Conservation (phyloP, 2,797 vertebrate species). For the Coendou prehensilis region DNA sequence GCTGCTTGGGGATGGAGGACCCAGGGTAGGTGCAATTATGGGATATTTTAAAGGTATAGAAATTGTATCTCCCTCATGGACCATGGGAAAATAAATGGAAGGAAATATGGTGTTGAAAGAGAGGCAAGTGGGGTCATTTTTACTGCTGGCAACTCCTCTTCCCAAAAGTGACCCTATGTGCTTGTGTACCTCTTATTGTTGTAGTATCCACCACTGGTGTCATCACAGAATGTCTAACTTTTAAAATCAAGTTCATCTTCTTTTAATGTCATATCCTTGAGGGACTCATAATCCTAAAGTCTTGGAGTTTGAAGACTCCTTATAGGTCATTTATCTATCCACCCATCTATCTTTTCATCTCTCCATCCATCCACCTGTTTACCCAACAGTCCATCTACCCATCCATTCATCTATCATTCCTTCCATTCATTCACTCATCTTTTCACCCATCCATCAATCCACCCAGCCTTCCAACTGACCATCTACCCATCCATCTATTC, state of each 20-base stretch:
- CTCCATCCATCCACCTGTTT: accelerated
- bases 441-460: accelerated
- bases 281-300: not conserved
- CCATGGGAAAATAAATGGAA: conserved; percentile 72
- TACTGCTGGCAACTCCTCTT: not conserved
- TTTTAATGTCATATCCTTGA: not conserved
- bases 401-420: accelerated
- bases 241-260: not conserved
- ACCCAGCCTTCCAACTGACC: accelerated
- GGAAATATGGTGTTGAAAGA: conserved; percentile 50
- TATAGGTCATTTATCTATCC: not conserved
- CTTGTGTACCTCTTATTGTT: not conserved
- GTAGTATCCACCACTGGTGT: not conserved
- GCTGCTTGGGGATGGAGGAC: conserved; percentile 37
- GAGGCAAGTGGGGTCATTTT: not conserved
- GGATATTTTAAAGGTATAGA: conserved; percentile 78
- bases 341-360: not conserved
- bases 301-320: not conserved
- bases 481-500: accelerated
- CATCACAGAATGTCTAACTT: not conserved
- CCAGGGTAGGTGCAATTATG: conserved; percentile 76
- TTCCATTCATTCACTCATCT: accelerated
- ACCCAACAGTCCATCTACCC: accelerated
- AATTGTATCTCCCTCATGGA: conserved; percentile 78
- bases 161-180: not conserved